phyloP scores from a whole-genome alignment of 2,888 invertebrate species.

The Mesorhabditis sp. region DNA sequence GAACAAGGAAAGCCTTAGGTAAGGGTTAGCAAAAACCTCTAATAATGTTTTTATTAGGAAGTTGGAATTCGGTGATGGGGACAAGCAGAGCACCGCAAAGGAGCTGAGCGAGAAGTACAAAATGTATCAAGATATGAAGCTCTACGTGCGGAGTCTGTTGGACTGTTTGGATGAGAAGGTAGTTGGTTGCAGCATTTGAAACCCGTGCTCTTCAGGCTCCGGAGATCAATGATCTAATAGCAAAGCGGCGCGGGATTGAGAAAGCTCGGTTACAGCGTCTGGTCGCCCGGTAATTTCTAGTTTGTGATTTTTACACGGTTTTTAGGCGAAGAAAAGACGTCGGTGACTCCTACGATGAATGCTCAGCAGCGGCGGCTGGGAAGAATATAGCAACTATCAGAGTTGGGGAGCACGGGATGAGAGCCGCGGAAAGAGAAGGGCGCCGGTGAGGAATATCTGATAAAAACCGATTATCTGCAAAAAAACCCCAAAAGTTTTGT shows the following conservation, averaged over 20 bases:
- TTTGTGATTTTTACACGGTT: conserved; percentile 11
- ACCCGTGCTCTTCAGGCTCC: conserved; percentile 14
- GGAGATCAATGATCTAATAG: conserved; percentile 68
- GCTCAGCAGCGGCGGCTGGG: conserved; percentile 66
- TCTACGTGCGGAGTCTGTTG: conserved; percentile 89
- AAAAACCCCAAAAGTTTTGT: not conserved
- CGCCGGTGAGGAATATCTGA: conserved; percentile 28
- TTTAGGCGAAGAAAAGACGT: conserved; percentile 66
- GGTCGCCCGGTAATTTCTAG: conserved; percentile 70
- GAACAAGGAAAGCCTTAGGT: conserved; percentile 59
- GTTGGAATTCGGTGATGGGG: conserved; percentile 61
- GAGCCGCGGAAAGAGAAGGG: conserved; percentile 50
- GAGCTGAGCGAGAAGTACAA: conserved; percentile 77
- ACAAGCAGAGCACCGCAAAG: conserved; percentile 62
- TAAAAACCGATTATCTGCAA: not conserved
- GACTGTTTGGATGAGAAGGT: conserved; percentile 98
- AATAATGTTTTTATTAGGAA: conserved; percentile 40
- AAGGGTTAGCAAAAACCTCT: conserved; percentile 7
- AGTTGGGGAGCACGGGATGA: conserved; percentile 32
- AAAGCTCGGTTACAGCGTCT: conserved; percentile 72
- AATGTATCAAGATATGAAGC: conserved; percentile 90
- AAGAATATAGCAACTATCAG: conserved; percentile 20
- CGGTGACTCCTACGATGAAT: conserved; percentile 88
- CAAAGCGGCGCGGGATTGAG: conserved; percentile 72
- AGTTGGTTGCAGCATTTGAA: conserved; percentile 30